Base-by-base conservation (phyloP, 1,140 invertebrate genomes). In the Achroia grisella region DNA sequence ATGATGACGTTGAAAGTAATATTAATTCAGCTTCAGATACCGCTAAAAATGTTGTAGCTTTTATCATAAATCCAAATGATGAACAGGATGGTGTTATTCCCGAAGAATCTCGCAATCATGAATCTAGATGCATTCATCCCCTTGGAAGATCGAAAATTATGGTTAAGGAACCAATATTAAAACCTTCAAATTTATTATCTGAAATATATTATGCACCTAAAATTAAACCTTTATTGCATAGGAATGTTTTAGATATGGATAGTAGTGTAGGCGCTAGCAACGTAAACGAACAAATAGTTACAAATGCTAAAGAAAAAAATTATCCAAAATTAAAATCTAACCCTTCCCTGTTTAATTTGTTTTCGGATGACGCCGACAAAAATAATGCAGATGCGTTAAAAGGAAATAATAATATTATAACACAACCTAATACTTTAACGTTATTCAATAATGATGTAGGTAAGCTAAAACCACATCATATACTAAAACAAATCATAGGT, bases 71-170 rank as follows among this genome's bases (percentile, higher is more conserved):
- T 35, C 63, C 64, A n/a, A 56, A 59, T 12, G 39, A 48, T 12
- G 34, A 31, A n/a, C 45, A 52, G 6, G 56, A 67, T 35, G 65
- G 74, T 15, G 35, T 52, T 13, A 39, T 67, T 6, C 48, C 71
- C 13, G 61, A 74, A 59, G 60, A 61, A 13, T 71, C 77, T 6
- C 61, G 67, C 50, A 33, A 52, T 11, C 66, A 79, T 13, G 63
- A 68, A 56, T 58, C 62, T 8, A 59, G 61, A 17, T 76, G 62
- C 36, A 42, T 64, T 39, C 48, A 67, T 44, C 44, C 58, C 10
- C 45, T 67, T 37, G 44, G 44, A 39, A 62, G 23, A 29, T 9
- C 36, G 12, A 66, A 48, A 31, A 27, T 27, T 42, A 30, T 23
- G 39, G 11, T 4, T 32, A 34, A 49, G 14, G 33, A 34, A 41